Base-by-base conservation (phyloP, 2,888 invertebrate genomes). In the Eristalis tenax region DNA sequence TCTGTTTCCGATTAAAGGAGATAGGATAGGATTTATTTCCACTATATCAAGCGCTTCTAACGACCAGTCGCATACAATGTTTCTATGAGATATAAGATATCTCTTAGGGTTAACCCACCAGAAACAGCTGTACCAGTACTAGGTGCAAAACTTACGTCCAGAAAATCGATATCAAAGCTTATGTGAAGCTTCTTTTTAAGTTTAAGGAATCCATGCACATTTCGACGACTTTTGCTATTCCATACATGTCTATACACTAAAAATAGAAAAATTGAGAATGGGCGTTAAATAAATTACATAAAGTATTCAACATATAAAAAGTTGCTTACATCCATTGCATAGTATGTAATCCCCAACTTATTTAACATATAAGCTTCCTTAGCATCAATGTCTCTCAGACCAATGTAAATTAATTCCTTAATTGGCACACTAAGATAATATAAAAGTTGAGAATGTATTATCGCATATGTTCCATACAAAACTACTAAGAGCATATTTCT, bases 111-210 rank as follows among this genome's bases (percentile, higher is more conserved):
- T 13, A 98, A 93, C 1, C 98, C 98, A 26, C 97, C 98, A 71
- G 96, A 94, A 18, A 98, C 98, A 95, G 91, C 91, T 0, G 93
- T 93, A 0, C 98, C 98, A 2, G 98, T 99, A 91, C 97, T 96
- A 0, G 98, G 98, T 0, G 98, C 97, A 93, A 97, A 96, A 4
- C 95, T 91, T 4, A 96, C 95, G 92, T 98, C 98, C 82, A 99
- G 93, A 0, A 96, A 95, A 93, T 99, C 98, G 68, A 99, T 97
- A 93, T 99, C 98, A 91, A 97, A 98, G 91, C 98, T 98, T 22
- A 99, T 95, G 91, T 99, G 99, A 56, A 98, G 94, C 5, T 96
- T 96, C 90, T 94, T 94, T 89, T 94, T 93, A 0, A 97, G 92
- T 97, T 97, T 74, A 98, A 94, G 83, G 94, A 94, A 40, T 95